A percentile compares a stretch with the other conserved stretches of the same genome.
Evolutionary conservation across 2,888 invertebrate species (phyloP).

Genomic region (Periphyllus acericola): DNA sequence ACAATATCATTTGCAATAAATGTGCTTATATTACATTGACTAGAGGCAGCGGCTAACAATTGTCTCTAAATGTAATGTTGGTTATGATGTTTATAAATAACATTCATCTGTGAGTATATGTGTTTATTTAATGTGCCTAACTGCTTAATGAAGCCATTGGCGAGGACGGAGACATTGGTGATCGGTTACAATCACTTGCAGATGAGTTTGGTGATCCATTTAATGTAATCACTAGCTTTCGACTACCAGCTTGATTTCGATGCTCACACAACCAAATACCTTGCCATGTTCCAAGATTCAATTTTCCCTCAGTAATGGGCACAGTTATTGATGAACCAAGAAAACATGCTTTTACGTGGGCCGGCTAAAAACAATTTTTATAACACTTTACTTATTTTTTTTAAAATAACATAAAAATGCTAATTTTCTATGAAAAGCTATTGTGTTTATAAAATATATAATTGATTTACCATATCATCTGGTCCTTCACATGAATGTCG

Average conservation of each 20-base stretch:
- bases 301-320: conserved; percentile 94
- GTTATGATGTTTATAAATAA: conserved; percentile 23
- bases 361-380: conserved; percentile 77
- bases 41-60: conserved; percentile 53
- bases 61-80: conserved; percentile 41
- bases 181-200: conserved; percentile 72
- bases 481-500: conserved; percentile 98
- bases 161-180: conserved; percentile 86
- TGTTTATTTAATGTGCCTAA: conserved; percentile 69
- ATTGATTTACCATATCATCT: conserved; percentile 89
- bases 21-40: conserved; percentile 53
- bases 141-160: conserved; percentile 91
- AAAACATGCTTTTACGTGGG: conserved; percentile 96
- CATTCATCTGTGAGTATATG: not conserved
- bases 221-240: conserved; percentile 88
- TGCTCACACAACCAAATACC: conserved; percentile 99
- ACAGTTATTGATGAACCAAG: conserved; percentile 94
- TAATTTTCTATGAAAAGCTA: not conserved
- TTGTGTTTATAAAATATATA: not conserved
- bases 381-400: not conserved
- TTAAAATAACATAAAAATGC: not conserved
- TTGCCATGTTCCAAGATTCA: conserved; percentile 97
- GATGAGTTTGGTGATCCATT: conserved; percentile 90
- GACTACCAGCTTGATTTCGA: conserved; percentile 93
- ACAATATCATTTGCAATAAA: conserved; percentile 41